phyloP scores from a whole-genome alignment of 2,888 invertebrate species.

The Siphlonurus alternatus region DNA sequence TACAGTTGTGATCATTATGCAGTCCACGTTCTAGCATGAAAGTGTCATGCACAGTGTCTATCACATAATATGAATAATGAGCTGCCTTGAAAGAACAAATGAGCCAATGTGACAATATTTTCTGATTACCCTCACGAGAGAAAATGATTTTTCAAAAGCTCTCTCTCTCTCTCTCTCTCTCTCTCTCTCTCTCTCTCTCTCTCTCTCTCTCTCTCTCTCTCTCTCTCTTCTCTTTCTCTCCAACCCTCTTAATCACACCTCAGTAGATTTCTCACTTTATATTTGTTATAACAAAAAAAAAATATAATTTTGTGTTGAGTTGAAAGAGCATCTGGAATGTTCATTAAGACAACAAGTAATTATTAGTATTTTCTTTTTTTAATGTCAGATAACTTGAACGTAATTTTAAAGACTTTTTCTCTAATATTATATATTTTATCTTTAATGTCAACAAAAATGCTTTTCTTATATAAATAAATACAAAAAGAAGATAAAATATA shows the following conservation, averaged over 20 bases:
- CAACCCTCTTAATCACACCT: too few species aligned
- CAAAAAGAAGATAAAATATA: neutral
- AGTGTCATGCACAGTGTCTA: neutral
- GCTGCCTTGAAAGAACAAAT: neutral
- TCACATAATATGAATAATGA: neutral
- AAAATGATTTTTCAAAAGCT: neutral
- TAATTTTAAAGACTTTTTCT: too few species aligned
- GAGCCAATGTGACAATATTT: neutral
- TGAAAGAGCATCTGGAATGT: neutral
- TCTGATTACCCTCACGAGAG: neutral
- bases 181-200: too few species aligned
- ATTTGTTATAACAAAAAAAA: neutral
- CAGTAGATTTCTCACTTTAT: neutral
- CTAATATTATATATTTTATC: too few species aligned
- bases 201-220: too few species aligned
- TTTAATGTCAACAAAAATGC: too few species aligned
- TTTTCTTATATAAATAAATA: neutral
- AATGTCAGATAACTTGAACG: too few species aligned
- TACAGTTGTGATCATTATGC: neutral
- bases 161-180: too few species aligned
- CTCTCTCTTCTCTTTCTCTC: too few species aligned
- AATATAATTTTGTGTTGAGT: neutral
- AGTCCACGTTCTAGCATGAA: neutral
- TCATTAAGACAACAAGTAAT: too few species aligned
- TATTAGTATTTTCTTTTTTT: too few species aligned